Conservation (phyloP, 37 sponge, comb jelly and placozoan genomes). For the Petrosia ficiformis region DNA sequence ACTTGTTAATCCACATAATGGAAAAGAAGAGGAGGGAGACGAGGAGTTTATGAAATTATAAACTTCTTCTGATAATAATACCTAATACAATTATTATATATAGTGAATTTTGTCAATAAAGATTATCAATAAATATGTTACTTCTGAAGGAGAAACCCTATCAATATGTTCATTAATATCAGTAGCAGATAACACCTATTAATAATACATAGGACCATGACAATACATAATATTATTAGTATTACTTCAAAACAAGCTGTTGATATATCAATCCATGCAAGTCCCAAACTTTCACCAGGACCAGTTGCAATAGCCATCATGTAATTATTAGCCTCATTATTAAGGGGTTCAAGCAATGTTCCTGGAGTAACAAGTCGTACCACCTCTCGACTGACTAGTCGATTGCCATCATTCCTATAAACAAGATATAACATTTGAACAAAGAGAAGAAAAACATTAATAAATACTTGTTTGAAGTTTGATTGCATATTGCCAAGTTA, state of each 20-base stretch:
- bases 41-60: background rate
- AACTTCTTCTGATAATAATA: background rate
- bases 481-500: conserved; percentile 82
- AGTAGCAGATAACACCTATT: background rate
- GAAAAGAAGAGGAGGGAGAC: too few species aligned
- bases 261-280: conserved; percentile 85
- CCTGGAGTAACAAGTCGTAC: conserved; percentile 83
- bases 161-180: conserved; percentile 71
- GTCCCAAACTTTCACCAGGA: conserved; percentile 49
- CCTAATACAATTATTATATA: too few species aligned
- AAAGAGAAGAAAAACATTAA: background rate
- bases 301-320: conserved; percentile 66
- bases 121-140: background rate
- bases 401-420: background rate
- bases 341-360: conserved; percentile 74
- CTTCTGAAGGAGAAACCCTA: conserved; percentile 79
- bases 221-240: background rate
- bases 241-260: conserved; percentile 70
- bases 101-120: too few species aligned
- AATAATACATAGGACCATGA: background rate
- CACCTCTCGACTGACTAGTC: conserved; percentile 50
- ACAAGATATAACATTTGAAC: background rate
- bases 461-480: conserved; percentile 12
- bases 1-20: too few species aligned
- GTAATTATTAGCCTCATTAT: conserved; percentile 68